Conservation (phyloP, 2,113 vertebrate genomes). For the Typhlomys cinereus region DNA sequence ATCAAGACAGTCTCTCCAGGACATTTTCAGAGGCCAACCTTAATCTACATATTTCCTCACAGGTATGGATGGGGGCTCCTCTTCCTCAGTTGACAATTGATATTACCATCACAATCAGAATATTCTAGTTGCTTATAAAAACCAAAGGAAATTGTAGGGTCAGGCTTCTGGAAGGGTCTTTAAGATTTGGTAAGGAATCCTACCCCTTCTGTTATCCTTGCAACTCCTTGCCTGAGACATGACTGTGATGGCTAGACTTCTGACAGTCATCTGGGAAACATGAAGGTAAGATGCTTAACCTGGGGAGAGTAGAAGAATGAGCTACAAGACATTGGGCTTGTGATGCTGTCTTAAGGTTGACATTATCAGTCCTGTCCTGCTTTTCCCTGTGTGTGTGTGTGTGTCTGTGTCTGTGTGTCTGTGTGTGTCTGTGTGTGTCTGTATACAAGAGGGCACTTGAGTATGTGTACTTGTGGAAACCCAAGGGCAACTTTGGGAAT, state of each 20-base stretch:
- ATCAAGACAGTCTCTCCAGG: too few species aligned
- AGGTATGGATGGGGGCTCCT: too few species aligned
- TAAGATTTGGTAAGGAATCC: neutral
- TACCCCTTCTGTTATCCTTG: neutral
- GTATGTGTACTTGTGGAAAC: too few species aligned
- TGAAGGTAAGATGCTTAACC: neutral
- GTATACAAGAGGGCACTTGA: too few species aligned
- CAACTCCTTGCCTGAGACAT: neutral
- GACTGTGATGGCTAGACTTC: neutral
- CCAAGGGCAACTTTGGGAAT: too few species aligned
- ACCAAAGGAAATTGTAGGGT: neutral
- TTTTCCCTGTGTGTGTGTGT: too few species aligned
- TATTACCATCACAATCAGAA: too few species aligned
- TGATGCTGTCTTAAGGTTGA: neutral
- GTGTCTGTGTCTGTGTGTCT: too few species aligned
- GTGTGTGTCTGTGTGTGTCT: too few species aligned
- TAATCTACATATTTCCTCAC: too few species aligned
- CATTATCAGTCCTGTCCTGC: neutral
- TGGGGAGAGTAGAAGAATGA: neutral
- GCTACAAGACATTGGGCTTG: neutral
- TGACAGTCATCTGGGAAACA: neutral
- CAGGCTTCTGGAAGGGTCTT: conserved; percentile 22
- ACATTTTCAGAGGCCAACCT: too few species aligned
- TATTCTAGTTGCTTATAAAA: neutral
- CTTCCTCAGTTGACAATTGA: too few species aligned